These are phyloP conservation scores for Gymnopithys bicolor DNA, from an alignment of 2,797 vertebrate species.

Conservation along the genomic window DNA sequence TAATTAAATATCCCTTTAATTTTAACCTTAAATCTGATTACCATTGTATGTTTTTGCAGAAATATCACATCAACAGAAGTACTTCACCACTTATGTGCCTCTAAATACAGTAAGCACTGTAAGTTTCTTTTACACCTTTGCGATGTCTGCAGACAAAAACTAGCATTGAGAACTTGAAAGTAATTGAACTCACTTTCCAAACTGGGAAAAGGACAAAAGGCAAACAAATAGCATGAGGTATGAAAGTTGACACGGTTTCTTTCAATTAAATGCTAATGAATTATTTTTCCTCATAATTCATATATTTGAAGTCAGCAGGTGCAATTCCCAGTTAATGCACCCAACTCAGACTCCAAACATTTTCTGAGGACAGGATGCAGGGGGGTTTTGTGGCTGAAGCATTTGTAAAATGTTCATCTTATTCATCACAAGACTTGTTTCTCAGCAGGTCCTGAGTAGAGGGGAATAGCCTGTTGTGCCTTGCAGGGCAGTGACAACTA, in stretches of 20 bases:
- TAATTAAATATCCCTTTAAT: not conserved
- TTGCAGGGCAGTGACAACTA: rapidly evolving
- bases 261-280: not conserved
- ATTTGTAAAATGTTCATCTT: not conserved
- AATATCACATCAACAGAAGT: not conserved
- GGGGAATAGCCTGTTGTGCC: not conserved
- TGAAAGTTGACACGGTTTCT: not conserved
- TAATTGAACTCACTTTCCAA: not conserved
- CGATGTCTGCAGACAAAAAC: not conserved
- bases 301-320: not conserved
- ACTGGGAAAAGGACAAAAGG: not conserved
- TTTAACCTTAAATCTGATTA: not conserved
- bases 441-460: not conserved
- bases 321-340: not conserved
- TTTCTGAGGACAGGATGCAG: not conserved
- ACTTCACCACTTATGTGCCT: not conserved
- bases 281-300: not conserved
- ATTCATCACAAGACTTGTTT: not conserved
- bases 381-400: not conserved
- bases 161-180: not conserved
- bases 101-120: not conserved
- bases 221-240: not conserved
- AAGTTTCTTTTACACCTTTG: not conserved
- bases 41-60: not conserved
- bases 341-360: not conserved